Evolutionary conservation across 2,888 invertebrate species (phyloP), one percentile per base, ranked within the genome.

Genomic region (Parelbella ahira): DNA sequence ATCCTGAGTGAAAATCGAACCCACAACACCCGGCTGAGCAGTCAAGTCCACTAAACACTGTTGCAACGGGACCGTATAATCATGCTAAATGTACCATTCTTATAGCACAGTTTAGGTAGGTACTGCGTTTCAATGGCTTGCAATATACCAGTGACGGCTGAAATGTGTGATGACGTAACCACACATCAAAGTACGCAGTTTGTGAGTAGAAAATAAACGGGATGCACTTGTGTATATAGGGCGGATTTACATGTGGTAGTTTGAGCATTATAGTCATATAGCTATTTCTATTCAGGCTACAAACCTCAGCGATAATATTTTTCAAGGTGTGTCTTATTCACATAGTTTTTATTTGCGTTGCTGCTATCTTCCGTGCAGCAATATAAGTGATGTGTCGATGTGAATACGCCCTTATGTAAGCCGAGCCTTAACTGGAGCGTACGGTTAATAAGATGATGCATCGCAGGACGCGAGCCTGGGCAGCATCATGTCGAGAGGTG

Each of bases 401-500:
- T 4, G 15, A 15, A 2, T 4, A 4, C 2, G 15, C 15, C 15
- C 15, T 2, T 15, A 25, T 39, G 39, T 38, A 30, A 2, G n/a
- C 12, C 39, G 2, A 11, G 7, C 19, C 9, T 4, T 18, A 25
- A 32, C 8, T 11, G 30, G 51, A 48, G 54, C 58, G 54, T 58
- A 53, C 56, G 55, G 57, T 48, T 58, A 65, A 68, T 60, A 49
- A 68, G 56, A 62, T 63, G 68, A 64, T 68, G 64, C 57, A 64
- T 63, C 53, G 59, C 63, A 63, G 63, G 57, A 61, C 64, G 70
- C 65, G 58, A 47, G 54, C 59, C 77, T 79, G 80, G 59, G 45
- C 60, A 68, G 60, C 70, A 63, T 81, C 80, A 77, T 63, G 65
- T 73, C 64, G 61, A 74, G 75, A 71, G 77, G 74, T 73, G 71